Evolutionary conservation across 2,113 vertebrate species (phyloP).

Genomic region (Tragelaphus imberbis): DNA sequence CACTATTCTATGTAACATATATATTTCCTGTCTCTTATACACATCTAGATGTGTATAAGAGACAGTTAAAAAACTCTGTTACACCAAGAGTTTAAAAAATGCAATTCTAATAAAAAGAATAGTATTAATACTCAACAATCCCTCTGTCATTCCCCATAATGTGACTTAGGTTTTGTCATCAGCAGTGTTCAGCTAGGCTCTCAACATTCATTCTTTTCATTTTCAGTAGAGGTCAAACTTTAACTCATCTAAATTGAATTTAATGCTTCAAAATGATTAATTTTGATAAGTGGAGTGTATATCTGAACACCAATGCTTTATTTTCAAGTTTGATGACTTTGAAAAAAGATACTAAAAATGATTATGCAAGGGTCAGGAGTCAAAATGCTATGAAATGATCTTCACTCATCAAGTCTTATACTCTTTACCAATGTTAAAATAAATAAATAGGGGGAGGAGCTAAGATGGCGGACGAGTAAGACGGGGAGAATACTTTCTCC

Average conservation of each 20-base stretch:
- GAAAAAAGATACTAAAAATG: neutral
- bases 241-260: neutral
- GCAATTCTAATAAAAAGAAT: neutral
- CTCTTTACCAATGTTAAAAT: neutral
- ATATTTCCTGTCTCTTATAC: too few species aligned
- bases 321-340: neutral
- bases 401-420: neutral
- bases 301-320: neutral
- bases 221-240: neutral
- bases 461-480: too few species aligned
- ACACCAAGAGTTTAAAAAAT: neutral
- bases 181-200: neutral
- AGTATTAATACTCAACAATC: neutral
- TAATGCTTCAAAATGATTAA: neutral
- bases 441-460: too few species aligned
- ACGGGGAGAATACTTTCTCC: too few species aligned
- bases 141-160: neutral
- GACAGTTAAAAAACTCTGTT: neutral
- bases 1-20: too few species aligned
- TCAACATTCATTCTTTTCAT: neutral
- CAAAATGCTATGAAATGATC: neutral
- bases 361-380: neutral
- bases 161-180: neutral
- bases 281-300: neutral
- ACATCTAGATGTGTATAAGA: too few species aligned